Base-by-base conservation (phyloP, 1,140 invertebrate genomes). In the Luehdorfia chinensis region DNA sequence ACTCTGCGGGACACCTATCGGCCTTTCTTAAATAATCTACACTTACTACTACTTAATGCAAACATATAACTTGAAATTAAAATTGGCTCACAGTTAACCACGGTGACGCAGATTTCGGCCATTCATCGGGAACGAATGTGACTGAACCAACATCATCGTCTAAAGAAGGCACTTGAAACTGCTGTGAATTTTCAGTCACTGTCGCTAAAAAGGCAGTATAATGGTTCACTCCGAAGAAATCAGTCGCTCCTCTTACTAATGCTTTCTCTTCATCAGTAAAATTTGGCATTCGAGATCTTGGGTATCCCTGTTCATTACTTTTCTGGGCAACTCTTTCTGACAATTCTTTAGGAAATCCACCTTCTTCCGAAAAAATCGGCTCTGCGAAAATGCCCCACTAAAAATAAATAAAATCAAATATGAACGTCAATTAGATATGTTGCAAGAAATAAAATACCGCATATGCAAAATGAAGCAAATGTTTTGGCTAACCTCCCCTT, bases 291-390 rank as follows among this genome's bases (percentile, higher is more conserved):
- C 88, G 61, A 13, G 79, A 84, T 41, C 49, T 68, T 0, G 58
- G 33, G 43, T 66, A 87, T 1, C 84, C 83, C 64, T 89, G 86
- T 6, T 62, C 57, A 18, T 46, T 36, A 46, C 87, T 89, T 49
- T 74, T 83, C 14, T 72, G 57, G 0, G 58, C 74, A 6, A 89
- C 64, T 9, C 60, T 56, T 11, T 67, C 48, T 5, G 71, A 65
- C 73, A 91, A 87, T 0, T 87, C 45, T 30, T 69, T 53, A 1
- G 90, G 90, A 64, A 91, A 92, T 33, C 90, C 88, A 1, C 91
- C 90, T 3, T 71, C 45, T 2, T 55, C 43, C 0, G 87, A 86
- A 49, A 87, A 91, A 61, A 83, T 83, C 0, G 78, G 78, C 44
- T 83, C 61, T n/a, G 49, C 57, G 36, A 69, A 75, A 0, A 74